These are phyloP conservation scores for Tenthredo livida DNA, from an alignment of 2,888 invertebrate genomes.

Conservation along the genomic window DNA sequence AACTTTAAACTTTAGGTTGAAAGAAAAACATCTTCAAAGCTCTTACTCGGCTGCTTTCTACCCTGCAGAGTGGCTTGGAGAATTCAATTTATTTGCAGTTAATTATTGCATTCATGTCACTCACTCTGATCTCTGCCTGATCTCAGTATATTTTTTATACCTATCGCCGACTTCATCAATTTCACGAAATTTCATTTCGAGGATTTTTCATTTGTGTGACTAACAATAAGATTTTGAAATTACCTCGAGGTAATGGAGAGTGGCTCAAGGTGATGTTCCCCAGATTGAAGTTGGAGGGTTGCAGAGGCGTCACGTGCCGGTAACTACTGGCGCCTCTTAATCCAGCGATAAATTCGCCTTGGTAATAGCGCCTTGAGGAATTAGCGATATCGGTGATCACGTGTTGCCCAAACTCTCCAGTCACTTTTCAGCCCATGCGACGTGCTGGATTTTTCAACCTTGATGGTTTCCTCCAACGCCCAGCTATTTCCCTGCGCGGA, in stretches of 20 bases:
- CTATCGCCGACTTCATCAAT: neutral
- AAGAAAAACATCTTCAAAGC: slow-evolving; percentile 11
- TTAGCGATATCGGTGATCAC: slow-evolving; percentile 68
- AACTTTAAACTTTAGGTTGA: neutral
- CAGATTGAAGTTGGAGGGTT: slow-evolving; percentile 10
- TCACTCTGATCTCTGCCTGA: neutral
- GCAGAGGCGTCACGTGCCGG: slow-evolving; percentile 40
- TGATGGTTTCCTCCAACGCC: neutral
- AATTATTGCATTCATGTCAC: neutral
- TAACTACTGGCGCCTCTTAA: slow-evolving; percentile 58
- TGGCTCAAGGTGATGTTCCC: slow-evolving; percentile 23
- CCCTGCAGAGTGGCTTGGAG: neutral
- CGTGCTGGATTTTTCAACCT: slow-evolving; percentile 60
- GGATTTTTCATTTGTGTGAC: neutral
- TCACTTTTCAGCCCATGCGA: slow-evolving; percentile 59
- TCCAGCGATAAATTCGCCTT: slow-evolving; percentile 64
- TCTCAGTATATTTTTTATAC: neutral
- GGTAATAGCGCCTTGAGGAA: slow-evolving; percentile 66
- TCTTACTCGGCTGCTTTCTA: neutral
- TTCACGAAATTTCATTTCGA: neutral
- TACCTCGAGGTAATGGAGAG: neutral
- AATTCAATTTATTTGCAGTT: neutral
- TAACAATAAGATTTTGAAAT: neutral
- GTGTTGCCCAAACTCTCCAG: slow-evolving; percentile 64
- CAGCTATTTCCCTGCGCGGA: neutral